phyloP scores from a whole-genome alignment of 2,113 vertebrate species.

The Myotis lucifugus region DNA sequence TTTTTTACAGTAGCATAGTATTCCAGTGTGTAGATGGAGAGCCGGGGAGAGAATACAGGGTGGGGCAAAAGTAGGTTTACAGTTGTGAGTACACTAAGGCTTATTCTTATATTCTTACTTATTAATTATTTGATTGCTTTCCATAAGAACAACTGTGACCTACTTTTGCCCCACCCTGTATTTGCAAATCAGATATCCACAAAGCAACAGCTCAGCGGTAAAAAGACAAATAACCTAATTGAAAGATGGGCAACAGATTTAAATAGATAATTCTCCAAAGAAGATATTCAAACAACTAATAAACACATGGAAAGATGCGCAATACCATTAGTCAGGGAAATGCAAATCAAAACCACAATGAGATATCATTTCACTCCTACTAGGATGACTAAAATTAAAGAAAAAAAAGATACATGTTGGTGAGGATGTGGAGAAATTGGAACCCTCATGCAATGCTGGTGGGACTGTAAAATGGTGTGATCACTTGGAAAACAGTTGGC shows the following conservation, averaged over 20 bases:
- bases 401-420: neutral
- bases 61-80: neutral
- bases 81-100: neutral
- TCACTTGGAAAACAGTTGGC: neutral
- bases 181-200: neutral
- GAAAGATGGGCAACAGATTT: neutral
- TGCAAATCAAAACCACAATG: neutral
- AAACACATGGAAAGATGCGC: neutral
- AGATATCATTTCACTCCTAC: neutral
- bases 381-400: neutral
- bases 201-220: neutral
- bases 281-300: neutral
- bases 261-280: conserved; percentile 38
- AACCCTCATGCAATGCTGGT: neutral
- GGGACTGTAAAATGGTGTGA: neutral
- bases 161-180: neutral
- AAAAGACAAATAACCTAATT: neutral
- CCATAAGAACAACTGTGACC: neutral
- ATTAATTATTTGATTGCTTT: neutral
- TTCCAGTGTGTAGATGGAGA: too few relatives aligned
- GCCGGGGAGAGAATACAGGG: neutral
- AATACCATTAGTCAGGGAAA: neutral
- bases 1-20: too few relatives aligned
- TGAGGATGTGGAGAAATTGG: neutral
- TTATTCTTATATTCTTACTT: neutral